phyloP scores from a whole-genome alignment of 2,113 vertebrate genomes.

The Otus sunia region DNA sequence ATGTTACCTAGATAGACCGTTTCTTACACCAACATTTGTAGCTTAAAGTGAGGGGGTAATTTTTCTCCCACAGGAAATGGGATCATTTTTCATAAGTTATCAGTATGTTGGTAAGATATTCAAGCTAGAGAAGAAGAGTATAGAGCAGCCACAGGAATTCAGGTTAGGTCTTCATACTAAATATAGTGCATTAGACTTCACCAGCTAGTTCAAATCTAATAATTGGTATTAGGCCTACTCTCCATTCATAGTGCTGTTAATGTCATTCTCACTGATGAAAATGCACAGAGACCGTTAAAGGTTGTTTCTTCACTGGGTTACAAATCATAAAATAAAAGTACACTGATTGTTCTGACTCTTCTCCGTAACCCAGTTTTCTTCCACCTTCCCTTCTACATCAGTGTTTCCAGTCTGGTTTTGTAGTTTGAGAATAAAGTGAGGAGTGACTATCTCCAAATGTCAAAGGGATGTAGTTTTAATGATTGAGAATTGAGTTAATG shows the following conservation, averaged over 20 bases:
- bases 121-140: neutral
- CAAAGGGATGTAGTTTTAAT: neutral
- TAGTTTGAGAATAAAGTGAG: neutral
- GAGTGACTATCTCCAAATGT: neutral
- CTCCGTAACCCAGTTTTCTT: neutral
- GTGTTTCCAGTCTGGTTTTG: neutral
- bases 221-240: neutral
- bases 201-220: neutral
- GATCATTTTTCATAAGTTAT: neutral
- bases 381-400: neutral
- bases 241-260: neutral
- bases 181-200: neutral
- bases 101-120: neutral
- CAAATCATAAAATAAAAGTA: neutral
- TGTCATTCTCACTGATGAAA: neutral
- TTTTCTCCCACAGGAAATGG: neutral
- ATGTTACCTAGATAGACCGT: neutral
- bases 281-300: neutral
- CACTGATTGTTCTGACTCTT: neutral
- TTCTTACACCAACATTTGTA: neutral
- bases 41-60: neutral
- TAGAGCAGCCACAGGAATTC: neutral
- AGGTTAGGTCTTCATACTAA: neutral
- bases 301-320: neutral
- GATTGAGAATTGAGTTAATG: neutral